Percentiles rank a stretch among this genome's conserved stretches.
Evolutionary conservation across 2,797 vertebrate genomes (phyloP).

Genomic region (Sciurus carolinensis): DNA sequence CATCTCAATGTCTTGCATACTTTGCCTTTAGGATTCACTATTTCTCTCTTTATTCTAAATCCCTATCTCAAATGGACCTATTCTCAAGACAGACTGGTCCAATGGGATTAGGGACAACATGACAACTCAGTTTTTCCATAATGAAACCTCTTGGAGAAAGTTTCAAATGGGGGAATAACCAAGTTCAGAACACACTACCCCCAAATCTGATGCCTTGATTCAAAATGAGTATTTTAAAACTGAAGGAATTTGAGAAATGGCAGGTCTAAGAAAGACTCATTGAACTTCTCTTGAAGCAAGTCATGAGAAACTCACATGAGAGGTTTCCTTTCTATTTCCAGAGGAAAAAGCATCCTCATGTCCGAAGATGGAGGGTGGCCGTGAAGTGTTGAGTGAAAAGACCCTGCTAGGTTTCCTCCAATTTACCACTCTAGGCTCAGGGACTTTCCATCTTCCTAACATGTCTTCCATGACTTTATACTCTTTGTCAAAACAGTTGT

Average conservation of each 20-base stretch:
- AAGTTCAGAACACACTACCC: background rate
- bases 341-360: background rate
- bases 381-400: background rate
- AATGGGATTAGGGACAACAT: background rate
- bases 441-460: background rate
- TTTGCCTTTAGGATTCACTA: too few relatives aligned
- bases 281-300: background rate
- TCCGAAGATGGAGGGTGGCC: background rate
- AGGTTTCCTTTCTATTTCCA: background rate
- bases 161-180: background rate
- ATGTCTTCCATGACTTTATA: background rate
- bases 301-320: background rate
- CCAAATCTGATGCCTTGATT: background rate
- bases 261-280: background rate
- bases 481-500: background rate
- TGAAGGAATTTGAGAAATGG: background rate
- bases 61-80: too few relatives aligned
- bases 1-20: too few relatives aligned
- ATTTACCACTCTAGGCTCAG: background rate
- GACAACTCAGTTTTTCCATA: background rate
- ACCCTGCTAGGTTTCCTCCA: rapidly evolving
- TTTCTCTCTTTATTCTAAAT: too few relatives aligned
- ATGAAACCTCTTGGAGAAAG: background rate
- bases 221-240: background rate
- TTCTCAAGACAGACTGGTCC: too few relatives aligned